Evolutionary conservation across 2,797 vertebrate genomes (phyloP).

Genomic region (Hypotaenidia philippensis): DNA sequence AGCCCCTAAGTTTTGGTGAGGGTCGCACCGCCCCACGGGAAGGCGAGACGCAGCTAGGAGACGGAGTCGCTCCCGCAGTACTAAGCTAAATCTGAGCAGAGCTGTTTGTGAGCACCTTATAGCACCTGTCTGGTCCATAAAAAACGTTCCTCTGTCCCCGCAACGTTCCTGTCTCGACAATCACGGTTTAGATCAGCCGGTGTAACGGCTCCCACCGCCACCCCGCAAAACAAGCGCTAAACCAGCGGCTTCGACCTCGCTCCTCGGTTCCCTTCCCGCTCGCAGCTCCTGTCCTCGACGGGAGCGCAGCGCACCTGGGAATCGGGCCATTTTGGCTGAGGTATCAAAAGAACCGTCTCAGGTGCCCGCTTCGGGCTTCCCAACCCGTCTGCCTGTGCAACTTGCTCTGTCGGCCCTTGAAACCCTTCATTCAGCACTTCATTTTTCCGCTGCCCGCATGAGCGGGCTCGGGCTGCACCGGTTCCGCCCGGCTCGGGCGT

Average conservation of each 20-base stretch:
- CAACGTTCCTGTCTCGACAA: not conserved
- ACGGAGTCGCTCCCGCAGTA: not conserved
- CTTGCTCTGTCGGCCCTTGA: no score
- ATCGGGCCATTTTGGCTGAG: not conserved
- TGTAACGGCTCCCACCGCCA: not conserved
- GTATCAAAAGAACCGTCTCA: not conserved
- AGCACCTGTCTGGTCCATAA: not conserved
- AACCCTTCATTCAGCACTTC: no score
- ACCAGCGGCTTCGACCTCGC: not conserved
- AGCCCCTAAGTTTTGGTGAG: not conserved
- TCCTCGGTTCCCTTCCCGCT: fast-evolving
- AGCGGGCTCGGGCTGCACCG: not conserved
- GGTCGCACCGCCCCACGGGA: not conserved
- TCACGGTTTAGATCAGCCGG: not conserved
- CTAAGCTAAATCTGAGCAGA: not conserved
- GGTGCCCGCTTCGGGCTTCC: not conserved
- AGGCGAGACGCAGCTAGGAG: not conserved
- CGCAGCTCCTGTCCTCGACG: not conserved
- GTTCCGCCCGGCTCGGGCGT: not conserved
- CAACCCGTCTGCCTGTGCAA: no score
- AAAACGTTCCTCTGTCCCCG: not conserved
- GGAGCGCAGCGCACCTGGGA: not conserved
- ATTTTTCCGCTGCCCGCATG: no score
- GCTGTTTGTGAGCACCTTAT: not conserved
- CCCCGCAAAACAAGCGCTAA: not conserved